Base-by-base conservation (phyloP, 1,140 invertebrate species). In the Elysia chlorotica region DNA sequence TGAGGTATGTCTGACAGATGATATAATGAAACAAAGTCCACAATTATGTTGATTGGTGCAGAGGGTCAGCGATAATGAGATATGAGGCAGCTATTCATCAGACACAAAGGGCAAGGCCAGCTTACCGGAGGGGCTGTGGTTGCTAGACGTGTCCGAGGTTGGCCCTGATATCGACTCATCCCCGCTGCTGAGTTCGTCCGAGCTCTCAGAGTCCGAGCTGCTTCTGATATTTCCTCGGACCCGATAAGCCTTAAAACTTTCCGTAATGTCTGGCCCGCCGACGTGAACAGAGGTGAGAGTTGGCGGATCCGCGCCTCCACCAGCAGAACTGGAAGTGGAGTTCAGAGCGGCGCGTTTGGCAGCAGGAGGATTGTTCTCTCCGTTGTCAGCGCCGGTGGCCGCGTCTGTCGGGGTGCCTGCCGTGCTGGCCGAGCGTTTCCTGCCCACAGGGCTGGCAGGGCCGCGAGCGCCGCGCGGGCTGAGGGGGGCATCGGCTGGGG, bases 121-220 rank as follows among this genome's bases (percentile, higher is more conserved):
- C 41, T 73, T 74, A 83, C 82, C 83, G 74, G 80, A 80, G 74
- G 82, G 72, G 76, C 83, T 83, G 67, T 83, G 76, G 61, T 74
- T 80, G 78, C 79, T 83, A 35, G 83, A 83, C 21, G 75, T 78
- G 25, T 79, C 77, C 19, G 75, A 79, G 1, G 78, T 83, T n/a
- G 75, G 79, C 25, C 83, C 81, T 5, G 82, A 83, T 23, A 85
- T 59, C 14, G 79, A 80, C 65, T 71, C 81, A 70, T 84, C 82
- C 65, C 84, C 80, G 36, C 80, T 82, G 74, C 83, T 83, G 31
- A 83, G 74, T 35, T 81, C 81, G 54, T 82, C 82, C 19, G 81
- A 80, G 61, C 80, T 82, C 36, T 85, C 83, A 0, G 83, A 83
- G 38, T 85, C 83, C 0, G 82, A 83, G 0, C 81, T 83, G 66